Percentiles rank a stretch among this genome's conserved stretches.
Evolutionary conservation across 2,888 invertebrate species (phyloP).

Genomic region (Bellardia bayeri): DNA sequence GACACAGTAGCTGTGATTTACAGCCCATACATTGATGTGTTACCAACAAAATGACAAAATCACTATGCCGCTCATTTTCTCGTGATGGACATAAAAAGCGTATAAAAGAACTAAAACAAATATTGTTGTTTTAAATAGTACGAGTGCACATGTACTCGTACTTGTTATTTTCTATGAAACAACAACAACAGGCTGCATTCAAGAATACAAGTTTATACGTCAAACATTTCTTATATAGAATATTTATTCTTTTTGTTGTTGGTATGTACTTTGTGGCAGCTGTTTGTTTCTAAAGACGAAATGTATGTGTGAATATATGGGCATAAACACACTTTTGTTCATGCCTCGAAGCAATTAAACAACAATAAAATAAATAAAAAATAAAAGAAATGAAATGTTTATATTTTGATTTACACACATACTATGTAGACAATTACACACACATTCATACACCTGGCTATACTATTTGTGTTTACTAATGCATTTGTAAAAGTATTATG

Average conservation of each 20-base stretch:
- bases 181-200: background rate
- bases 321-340: slow-evolving; percentile 38
- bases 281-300: slow-evolving; percentile 30
- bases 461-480: background rate
- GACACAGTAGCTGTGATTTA: background rate
- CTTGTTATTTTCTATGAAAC: slow-evolving; percentile 2
- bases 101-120: background rate
- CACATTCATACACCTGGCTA: background rate
- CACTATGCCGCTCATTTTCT: background rate
- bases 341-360: slow-evolving; percentile 66
- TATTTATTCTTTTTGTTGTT: slow-evolving; percentile 24
- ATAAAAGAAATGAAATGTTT: slow-evolving; percentile 34
- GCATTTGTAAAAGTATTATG: background rate
- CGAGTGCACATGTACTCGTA: slow-evolving; percentile 34
- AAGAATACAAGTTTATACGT: slow-evolving; percentile 1
- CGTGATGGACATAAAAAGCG: background rate
- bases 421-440: background rate
- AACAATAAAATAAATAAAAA: slow-evolving; percentile 36
- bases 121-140: background rate
- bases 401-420: slow-evolving; percentile 20
- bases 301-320: background rate
- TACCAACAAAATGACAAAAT: too few relatives aligned
- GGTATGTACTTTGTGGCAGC: slow-evolving; percentile 37
- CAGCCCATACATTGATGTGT: too few relatives aligned
- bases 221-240: background rate